Percentiles rank a stretch among this genome's conserved stretches.
These are phyloP conservation scores for Megalopta genalis DNA, from an alignment of 1,140 invertebrate genomes.

Conservation along the genomic window DNA sequence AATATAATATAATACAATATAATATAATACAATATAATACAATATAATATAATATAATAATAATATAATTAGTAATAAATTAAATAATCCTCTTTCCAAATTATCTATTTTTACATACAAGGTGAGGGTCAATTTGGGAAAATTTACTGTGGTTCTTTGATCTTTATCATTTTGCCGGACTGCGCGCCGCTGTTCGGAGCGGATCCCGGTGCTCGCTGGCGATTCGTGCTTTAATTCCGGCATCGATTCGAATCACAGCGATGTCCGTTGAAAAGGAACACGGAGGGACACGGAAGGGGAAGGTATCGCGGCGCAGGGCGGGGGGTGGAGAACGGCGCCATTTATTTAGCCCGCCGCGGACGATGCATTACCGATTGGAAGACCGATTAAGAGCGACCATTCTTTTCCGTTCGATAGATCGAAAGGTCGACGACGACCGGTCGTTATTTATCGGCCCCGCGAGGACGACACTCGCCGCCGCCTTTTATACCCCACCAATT, in stretches of 20 bases:
- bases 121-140: too few relatives aligned
- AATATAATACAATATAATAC: too few relatives aligned
- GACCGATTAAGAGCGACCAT: slow-evolving; percentile 62
- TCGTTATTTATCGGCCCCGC: slow-evolving; percentile 52
- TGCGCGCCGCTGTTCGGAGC: too few relatives aligned
- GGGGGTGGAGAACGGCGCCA: slow-evolving; percentile 34
- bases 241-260: slow-evolving; percentile 20
- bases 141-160: too few relatives aligned
- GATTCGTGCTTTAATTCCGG: slow-evolving; percentile 24
- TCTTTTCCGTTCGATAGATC: slow-evolving; percentile 62
- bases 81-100: too few relatives aligned
- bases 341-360: slow-evolving; percentile 61
- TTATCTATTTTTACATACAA: too few relatives aligned
- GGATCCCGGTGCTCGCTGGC: neutral
- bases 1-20: too few relatives aligned
- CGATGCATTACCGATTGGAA: slow-evolving; percentile 65
- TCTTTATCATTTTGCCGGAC: too few relatives aligned
- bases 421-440: slow-evolving; percentile 59
- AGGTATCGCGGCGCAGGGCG: slow-evolving; percentile 4
- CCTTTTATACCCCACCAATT: slow-evolving; percentile 28
- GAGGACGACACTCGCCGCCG: slow-evolving; percentile 46
- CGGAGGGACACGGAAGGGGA: neutral
- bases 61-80: too few relatives aligned
- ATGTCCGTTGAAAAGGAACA: slow-evolving; percentile 10
- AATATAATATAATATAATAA: too few relatives aligned